These are phyloP conservation scores for Rhorus exstirpatorius DNA, from an alignment of 2,888 invertebrate genomes.

Conservation along the genomic window DNA sequence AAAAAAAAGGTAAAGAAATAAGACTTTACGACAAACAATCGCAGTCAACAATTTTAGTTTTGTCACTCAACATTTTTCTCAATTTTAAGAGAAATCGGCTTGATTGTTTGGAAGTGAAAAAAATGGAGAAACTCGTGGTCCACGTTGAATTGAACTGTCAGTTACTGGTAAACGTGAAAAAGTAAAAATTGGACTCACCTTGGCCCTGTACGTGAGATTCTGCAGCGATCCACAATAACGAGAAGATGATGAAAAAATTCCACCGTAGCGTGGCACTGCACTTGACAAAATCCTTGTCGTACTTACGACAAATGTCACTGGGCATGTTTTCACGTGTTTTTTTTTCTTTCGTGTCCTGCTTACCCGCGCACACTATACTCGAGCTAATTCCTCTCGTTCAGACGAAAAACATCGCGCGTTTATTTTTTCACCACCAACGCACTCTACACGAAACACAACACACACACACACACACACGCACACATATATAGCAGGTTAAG, in stretches of 20 bases:
- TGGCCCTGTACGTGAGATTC: slow-evolving; percentile 75
- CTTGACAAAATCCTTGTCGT: slow-evolving; percentile 62
- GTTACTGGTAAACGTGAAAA: slow-evolving; percentile 10
- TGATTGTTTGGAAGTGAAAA: too few relatives aligned
- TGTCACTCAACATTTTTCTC: too few relatives aligned
- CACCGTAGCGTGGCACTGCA: slow-evolving; percentile 75
- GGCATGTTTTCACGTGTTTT: slow-evolving; percentile 77
- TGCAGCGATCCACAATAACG: slow-evolving; percentile 70
- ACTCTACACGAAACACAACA: slow-evolving; percentile 22
- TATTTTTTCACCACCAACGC: slow-evolving; percentile 6
- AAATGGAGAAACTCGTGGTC: neutral
- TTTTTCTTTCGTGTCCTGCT: slow-evolving; percentile 54
- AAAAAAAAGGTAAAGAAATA: too few relatives aligned
- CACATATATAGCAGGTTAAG: slow-evolving; percentile 3
- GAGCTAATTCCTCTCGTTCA: slow-evolving; percentile 36
- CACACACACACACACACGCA: slow-evolving; percentile 27
- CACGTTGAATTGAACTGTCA: neutral
- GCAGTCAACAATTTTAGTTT: too few relatives aligned
- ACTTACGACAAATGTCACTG: slow-evolving; percentile 77
- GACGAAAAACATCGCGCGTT: slow-evolving; percentile 47
- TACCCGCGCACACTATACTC: slow-evolving; percentile 25
- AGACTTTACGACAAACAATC: too few relatives aligned
- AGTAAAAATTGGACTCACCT: slow-evolving; percentile 77
- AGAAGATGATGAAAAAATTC: slow-evolving; percentile 73
- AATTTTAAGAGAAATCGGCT: too few relatives aligned